Evolutionary conservation across 2,113 vertebrate species (phyloP), one percentile per base, ranked within the genome.

Genomic region (Oceanites oceanicus): DNA sequence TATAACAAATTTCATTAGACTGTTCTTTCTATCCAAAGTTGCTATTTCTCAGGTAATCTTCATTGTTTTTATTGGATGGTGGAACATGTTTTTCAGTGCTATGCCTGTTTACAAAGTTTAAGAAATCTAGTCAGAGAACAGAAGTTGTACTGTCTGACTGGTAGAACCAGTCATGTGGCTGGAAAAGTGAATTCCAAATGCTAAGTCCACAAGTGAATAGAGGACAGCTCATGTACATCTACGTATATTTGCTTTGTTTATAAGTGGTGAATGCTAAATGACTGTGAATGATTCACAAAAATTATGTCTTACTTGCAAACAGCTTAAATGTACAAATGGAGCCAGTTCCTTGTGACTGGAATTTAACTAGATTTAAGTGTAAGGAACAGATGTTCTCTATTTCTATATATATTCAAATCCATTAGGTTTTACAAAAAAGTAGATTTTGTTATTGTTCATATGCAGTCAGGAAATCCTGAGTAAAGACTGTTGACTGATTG

Each of bases 401-500:
- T 66, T 91, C 11, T 50, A 2, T 49, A 30, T 50, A 38, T 68
- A 38, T 36, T 70, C 13, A 86, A 61, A 73, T 50, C 20, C 13
- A 62, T 73, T 82, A 7, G 5, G 40, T 92, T 85, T 66, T n/a
- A 13, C 18, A 45, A 50, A 70, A 40, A 53, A 18, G 9, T 38
- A 22, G 50, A 22, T 81, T 87, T 78, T 92, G 34, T 73, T 86
- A 62, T 73, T 88, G 58, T 94, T 91, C 75, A 58, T 27, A 38
- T 50, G 27, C 25, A 79, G 86, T 58, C 59, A 83, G 82, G 91
- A 96, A 94, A 94, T 91, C 79, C 88, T 92, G 71, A 83, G 45
- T 80, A 61, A 94, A 88, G 67, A 50, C 49, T 86, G 44, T 36
- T 93, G 82, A 75, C 20, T 88, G 75, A 55, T 61, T 88, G 53